These are phyloP conservation scores for Bergia puertoricense DNA, from an alignment of 92 coral and sea anemone genomes.

Conservation along the genomic window DNA sequence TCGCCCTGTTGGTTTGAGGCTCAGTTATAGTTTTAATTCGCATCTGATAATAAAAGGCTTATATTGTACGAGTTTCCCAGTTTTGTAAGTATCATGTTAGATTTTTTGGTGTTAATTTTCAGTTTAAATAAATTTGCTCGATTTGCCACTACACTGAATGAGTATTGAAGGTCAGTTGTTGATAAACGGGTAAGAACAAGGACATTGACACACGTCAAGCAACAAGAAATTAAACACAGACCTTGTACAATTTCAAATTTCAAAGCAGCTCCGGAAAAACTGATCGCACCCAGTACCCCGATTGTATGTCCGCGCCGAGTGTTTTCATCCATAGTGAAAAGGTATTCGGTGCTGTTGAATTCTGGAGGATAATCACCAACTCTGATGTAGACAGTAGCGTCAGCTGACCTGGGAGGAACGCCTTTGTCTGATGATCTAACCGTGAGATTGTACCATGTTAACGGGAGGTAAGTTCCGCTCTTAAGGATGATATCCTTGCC, in stretches of 20 bases:
- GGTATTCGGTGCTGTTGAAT: constrained; percentile 69
- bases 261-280: constrained; percentile 80
- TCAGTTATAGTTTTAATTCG: too few species aligned
- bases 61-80: too few species aligned
- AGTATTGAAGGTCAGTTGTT: too few species aligned
- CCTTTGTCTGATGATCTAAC: constrained; percentile 84
- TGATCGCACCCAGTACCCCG: constrained; percentile 73
- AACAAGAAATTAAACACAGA: constrained; percentile 27
- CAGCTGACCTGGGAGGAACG: constrained; percentile 52
- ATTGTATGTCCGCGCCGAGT: constrained; percentile 70
- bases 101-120: too few species aligned
- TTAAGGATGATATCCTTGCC: constrained; percentile 52
- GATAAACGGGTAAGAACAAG: too few species aligned
- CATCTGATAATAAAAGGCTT: too few species aligned
- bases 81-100: too few species aligned
- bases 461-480: constrained; percentile 53
- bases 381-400: constrained; percentile 59
- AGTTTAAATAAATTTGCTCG: too few species aligned
- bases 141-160: too few species aligned
- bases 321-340: constrained; percentile 80
- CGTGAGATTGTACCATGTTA: constrained; percentile 77
- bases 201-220: background rate
- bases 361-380: constrained; percentile 75
- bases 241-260: constrained; percentile 76
- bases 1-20: too few species aligned